phyloP scores from a whole-genome alignment of 2,888 invertebrate genomes.

The Ochropleura leucogaster region DNA sequence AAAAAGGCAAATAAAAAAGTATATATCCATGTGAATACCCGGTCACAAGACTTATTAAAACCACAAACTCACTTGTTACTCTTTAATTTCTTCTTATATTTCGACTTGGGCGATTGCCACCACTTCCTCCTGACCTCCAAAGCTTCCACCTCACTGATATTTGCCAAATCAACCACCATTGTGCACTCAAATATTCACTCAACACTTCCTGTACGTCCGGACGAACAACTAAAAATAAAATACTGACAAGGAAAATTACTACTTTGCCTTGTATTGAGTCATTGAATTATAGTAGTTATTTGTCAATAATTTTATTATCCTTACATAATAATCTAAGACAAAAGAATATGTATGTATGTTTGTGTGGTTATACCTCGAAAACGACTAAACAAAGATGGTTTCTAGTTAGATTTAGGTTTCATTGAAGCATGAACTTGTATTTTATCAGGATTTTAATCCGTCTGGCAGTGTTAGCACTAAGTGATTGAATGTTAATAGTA shows the following conservation, averaged over 20 bases:
- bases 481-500: conserved; percentile 28
- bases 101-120: conserved; percentile 83
- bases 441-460: background rate
- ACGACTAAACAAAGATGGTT: background rate
- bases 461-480: background rate
- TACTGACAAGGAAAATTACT: conserved; percentile 52
- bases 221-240: conserved; percentile 59
- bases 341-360: background rate
- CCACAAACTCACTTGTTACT: conserved; percentile 69
- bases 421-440: background rate
- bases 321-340: conserved; percentile 6
- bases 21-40: background rate
- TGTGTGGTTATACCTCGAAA: background rate
- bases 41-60: background rate
- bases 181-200: conserved; percentile 1
- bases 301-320: conserved; percentile 6
- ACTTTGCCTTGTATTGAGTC: conserved; percentile 45
- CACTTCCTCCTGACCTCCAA: conserved; percentile 79
- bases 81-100: conserved; percentile 75
- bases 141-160: conserved; percentile 77
- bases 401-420: background rate
- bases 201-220: conserved; percentile 43
- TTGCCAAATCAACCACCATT: conserved; percentile 73
- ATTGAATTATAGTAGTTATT: conserved; percentile 19
- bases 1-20: too few relatives aligned